A percentile compares a stretch with the other conserved stretches of the same genome.
phyloP scores from a whole-genome alignment of 2,888 invertebrate species.

The Andricus curvator region DNA sequence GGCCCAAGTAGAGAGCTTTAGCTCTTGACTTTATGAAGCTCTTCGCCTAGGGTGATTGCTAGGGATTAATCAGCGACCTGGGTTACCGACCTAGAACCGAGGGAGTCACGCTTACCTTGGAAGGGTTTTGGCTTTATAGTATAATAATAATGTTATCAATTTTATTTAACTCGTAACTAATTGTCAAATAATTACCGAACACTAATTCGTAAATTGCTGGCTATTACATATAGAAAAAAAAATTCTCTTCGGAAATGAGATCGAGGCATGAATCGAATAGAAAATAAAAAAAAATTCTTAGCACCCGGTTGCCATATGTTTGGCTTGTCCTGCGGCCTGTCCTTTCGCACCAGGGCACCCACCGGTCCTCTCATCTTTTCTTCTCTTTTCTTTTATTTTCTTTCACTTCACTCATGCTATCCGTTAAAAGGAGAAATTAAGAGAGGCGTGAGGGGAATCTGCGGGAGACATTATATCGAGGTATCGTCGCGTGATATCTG shows the following conservation, averaged over 20 bases:
- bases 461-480: slow-evolving; percentile 50
- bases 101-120: no score
- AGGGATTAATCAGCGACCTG: no score
- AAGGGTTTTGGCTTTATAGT: no score
- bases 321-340: slow-evolving; percentile 50
- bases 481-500: slow-evolving; percentile 65
- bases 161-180: no score
- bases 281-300: not conserved
- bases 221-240: slow-evolving; percentile 43
- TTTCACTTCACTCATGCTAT: slow-evolving; percentile 34
- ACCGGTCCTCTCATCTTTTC: slow-evolving; percentile 24
- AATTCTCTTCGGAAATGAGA: slow-evolving; percentile 61
- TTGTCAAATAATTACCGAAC: not conserved
- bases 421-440: slow-evolving; percentile 53
- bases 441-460: slow-evolving; percentile 41
- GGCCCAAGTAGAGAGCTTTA: no score
- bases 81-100: no score
- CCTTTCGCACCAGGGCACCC: slow-evolving; percentile 59
- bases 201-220: not conserved
- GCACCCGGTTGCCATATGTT: slow-evolving; percentile 64
- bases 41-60: no score
- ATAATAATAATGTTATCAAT: no score
- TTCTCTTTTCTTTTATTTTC: slow-evolving; percentile 9
- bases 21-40: no score
- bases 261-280: slow-evolving; percentile 40